phyloP scores from a whole-genome alignment of 1,140 invertebrate species.

The Macrosteles quadrilineatus region DNA sequence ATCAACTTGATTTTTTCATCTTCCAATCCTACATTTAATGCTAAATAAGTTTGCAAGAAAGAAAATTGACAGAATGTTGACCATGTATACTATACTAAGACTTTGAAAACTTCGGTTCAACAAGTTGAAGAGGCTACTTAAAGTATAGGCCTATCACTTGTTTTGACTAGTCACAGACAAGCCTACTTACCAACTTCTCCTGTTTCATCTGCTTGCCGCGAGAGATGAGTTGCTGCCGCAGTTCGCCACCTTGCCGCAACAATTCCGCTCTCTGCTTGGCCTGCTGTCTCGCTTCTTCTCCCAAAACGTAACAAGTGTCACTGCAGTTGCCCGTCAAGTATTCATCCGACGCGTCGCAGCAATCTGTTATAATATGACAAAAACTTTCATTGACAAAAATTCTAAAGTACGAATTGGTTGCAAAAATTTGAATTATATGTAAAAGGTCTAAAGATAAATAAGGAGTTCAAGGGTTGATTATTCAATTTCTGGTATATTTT shows the following conservation, averaged over 20 bases:
- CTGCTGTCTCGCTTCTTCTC: conserved; percentile 73
- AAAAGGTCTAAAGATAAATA: neutral
- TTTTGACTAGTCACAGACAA: no score
- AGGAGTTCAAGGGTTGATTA: neutral
- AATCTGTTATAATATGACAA: conserved; percentile 63
- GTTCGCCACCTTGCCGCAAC: conserved; percentile 72
- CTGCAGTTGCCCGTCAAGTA: conserved; percentile 67
- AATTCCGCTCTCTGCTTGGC: conserved; percentile 71
- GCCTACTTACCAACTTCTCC: conserved; percentile 66
- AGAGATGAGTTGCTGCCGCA: conserved; percentile 73
- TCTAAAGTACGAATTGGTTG: neutral
- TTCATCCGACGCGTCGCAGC: conserved; percentile 97
- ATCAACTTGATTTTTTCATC: no score
- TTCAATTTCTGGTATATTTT: no score
- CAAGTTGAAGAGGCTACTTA: no score
- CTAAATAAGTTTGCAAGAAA: no score
- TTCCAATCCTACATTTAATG: no score
- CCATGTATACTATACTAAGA: no score
- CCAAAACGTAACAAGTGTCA: conserved; percentile 83
- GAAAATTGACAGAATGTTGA: no score
- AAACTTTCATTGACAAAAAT: conserved; percentile 4
- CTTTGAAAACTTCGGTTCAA: no score
- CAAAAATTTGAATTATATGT: neutral
- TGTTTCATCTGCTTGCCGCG: conserved; percentile 73
- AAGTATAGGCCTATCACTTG: no score